Conservation (phyloP, 2,113 vertebrate species). For the Poeciliopsis occidentalis region DNA sequence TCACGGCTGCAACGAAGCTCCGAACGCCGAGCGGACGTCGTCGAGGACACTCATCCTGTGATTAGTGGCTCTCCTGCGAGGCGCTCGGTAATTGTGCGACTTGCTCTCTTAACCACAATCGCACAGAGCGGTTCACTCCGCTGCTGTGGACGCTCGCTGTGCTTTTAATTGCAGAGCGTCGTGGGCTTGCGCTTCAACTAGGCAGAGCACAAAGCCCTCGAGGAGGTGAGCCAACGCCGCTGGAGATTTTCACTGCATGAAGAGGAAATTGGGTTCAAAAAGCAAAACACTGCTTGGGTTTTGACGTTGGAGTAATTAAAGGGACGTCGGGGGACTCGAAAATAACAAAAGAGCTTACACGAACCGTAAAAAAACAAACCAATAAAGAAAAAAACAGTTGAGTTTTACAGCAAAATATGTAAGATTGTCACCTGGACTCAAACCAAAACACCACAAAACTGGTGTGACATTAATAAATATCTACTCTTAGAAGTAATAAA, state of each 20-base stretch:
- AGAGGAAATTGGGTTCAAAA: background rate
- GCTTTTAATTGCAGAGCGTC: slow-evolving; percentile 22
- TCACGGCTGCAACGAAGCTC: background rate
- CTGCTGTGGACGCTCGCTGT: slow-evolving; percentile 3
- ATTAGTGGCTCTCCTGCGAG: slow-evolving; percentile 27
- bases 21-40: background rate
- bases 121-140: slow-evolving; percentile 10
- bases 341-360: background rate
- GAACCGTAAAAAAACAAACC: background rate
- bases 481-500: slow-evolving; percentile 9
- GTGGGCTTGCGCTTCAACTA: background rate
- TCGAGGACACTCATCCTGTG: slow-evolving; percentile 27
- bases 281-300: background rate
- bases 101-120: slow-evolving; percentile 8
- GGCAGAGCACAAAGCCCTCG: background rate
- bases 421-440: background rate
- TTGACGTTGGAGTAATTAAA: background rate
- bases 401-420: slow-evolving; percentile 3
- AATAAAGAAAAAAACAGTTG: background rate
- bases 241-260: slow-evolving; percentile 3
- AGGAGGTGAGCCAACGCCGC: slow-evolving; percentile 1
- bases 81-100: slow-evolving; percentile 8
- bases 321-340: background rate
- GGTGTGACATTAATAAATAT: slow-evolving; percentile 11
- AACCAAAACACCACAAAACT: slow-evolving; percentile 1